Evolutionary conservation across 2,113 vertebrate species (phyloP), one percentile per base, ranked within the genome.

Genomic region (Pipra filicauda): DNA sequence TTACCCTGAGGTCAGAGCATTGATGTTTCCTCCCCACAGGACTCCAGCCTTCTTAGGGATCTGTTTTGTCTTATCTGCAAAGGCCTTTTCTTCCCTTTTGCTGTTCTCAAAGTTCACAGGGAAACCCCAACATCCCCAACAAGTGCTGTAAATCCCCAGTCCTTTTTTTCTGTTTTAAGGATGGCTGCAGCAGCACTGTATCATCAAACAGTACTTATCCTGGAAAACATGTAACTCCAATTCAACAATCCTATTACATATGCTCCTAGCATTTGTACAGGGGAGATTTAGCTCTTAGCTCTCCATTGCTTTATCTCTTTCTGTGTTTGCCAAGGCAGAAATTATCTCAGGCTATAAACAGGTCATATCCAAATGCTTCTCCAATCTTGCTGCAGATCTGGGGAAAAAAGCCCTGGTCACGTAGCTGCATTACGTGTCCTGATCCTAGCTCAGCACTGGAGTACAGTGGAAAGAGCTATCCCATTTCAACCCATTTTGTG

Each of bases 191-290:
- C 58, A 73, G 61, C 37, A 67, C 0, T 0, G 35, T 64, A 77
- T 83, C 85, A 71, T 20, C 85, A 84, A 37, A 49, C 64, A 67
- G 64, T 28, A 37, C 79, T 95, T 94, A 95, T 65, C 88, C 88
- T 74, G 65, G 65, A 67, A 75, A 92, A 89, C 79, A 69, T 43
- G 88, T 44, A 96, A 81, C 93, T 94, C 69, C 79, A 72, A 41
- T 88, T 92, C 93, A 74, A 12, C 92, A 93, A 95, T 96, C 95
- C 95, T 94, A 81, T 96, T 96, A 95, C 93, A 78, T 18, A 19
- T 57, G 79, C 88, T 95, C 48, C 85, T 21, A 74, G 85, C 69
- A 49, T 80, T 86, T 65, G 61, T 57, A 75, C 67, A 86, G 95
- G 51, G 74, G 35, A 93, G 93, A 88, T 96, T 96, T 54, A 88